Conservation (phyloP, 2,888 invertebrate genomes). For the Rhagophthalmus giganteus region DNA sequence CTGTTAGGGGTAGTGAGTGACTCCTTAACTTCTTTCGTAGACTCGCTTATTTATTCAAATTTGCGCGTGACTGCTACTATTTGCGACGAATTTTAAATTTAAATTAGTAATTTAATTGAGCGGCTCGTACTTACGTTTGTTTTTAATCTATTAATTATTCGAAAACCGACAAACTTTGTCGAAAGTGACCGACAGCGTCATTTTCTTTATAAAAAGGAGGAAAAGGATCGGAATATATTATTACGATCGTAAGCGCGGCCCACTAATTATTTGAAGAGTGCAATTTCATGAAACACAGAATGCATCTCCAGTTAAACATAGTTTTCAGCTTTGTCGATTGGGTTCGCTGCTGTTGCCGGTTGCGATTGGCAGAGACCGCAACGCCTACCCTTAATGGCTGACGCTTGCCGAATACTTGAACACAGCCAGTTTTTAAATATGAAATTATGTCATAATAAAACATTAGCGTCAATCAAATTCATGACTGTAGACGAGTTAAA, state of each 20-base stretch:
- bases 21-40: conserved; percentile 15
- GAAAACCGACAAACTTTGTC: too few relatives aligned
- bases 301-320: conserved; percentile 31
- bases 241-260: conserved; percentile 36
- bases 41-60: conserved; percentile 20
- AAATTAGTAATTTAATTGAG: neutral
- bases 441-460: conserved; percentile 27
- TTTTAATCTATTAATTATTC: too few relatives aligned
- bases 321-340: conserved; percentile 38
- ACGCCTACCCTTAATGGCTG: conserved; percentile 47
- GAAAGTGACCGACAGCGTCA: neutral
- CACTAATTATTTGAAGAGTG: conserved; percentile 37
- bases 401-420: conserved; percentile 31
- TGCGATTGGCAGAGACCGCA: conserved; percentile 43
- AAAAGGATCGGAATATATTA: conserved; percentile 16
- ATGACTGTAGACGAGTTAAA: conserved; percentile 13
- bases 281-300: conserved; percentile 29
- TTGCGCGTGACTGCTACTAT: conserved; percentile 17
- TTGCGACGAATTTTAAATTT: too few relatives aligned
- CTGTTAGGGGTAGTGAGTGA: conserved; percentile 20
- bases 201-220: conserved; percentile 3
- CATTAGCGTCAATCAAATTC: conserved; percentile 27
- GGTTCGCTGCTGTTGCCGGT: conserved; percentile 39
- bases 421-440: conserved; percentile 29
- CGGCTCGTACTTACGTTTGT: too few relatives aligned